These are phyloP conservation scores for Thymelicus acteon DNA, from an alignment of 2,888 invertebrate genomes.

Conservation along the genomic window DNA sequence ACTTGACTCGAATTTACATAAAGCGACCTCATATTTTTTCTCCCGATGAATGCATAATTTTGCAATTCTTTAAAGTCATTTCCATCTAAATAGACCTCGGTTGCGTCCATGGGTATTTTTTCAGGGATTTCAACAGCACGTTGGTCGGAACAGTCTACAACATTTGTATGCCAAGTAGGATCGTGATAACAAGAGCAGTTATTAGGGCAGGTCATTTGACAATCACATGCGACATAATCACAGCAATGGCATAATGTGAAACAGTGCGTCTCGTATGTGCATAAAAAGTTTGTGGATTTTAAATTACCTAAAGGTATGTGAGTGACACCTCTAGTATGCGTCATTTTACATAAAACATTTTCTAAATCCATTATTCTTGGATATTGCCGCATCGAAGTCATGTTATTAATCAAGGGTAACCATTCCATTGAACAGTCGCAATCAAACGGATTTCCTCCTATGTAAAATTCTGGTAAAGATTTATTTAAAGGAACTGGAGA, in stretches of 20 bases:
- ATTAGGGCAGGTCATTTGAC: slow-evolving; percentile 97
- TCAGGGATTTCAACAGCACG: slow-evolving; percentile 91
- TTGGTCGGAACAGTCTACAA: slow-evolving; percentile 95
- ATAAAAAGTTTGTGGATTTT: slow-evolving; percentile 93
- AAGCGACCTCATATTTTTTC: slow-evolving; percentile 94
- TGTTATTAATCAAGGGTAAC: slow-evolving; percentile 95
- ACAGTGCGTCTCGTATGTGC: slow-evolving; percentile 96
- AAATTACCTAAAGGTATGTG: slow-evolving; percentile 90
- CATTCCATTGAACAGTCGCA: slow-evolving; percentile 98
- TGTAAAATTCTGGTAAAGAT: slow-evolving; percentile 93
- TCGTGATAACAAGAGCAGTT: slow-evolving; percentile 98
- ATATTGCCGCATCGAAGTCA: slow-evolving; percentile 92
- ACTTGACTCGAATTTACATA: slow-evolving; percentile 94
- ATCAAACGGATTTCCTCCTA: slow-evolving; percentile 96
- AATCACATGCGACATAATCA: slow-evolving; percentile 97
- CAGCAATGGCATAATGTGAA: slow-evolving; percentile 97
- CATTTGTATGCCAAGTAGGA: slow-evolving; percentile 96
- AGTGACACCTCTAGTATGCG: slow-evolving; percentile 91
- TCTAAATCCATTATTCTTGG: slow-evolving; percentile 95
- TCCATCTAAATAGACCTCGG: slow-evolving; percentile 96
- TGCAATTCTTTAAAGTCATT: slow-evolving; percentile 94
- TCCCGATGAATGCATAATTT: slow-evolving; percentile 95
- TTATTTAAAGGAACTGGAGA: slow-evolving; percentile 90
- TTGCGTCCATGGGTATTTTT: slow-evolving; percentile 96
- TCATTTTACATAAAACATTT: slow-evolving; percentile 94